Base-by-base conservation (phyloP, 2,797 vertebrate genomes). In the Schizopygopsis malacanthus region DNA sequence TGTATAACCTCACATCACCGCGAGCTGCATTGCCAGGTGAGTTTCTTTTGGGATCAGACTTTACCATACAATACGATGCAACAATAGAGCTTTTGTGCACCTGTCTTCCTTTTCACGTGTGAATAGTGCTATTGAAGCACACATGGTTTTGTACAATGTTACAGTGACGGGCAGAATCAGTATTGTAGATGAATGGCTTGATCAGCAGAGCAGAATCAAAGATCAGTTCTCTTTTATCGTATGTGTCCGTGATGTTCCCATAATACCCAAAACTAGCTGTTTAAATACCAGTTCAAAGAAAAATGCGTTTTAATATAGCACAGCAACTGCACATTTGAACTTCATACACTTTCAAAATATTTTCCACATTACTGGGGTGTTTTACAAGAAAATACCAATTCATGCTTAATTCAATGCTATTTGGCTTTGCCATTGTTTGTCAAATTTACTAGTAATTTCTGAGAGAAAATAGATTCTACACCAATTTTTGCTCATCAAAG, bases 1-100 rank as follows among this genome's bases (percentile, higher is more conserved):
- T 56, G 16, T 7, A 37, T 37, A 50, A 61, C 1, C 39, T 80
- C 43, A 47, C 43, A 67, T 69, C 61, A 25, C 11, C 9, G 43
- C 77, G 43, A 85, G 67, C 78, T 39, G 54, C 69, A 28, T 63
- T 81, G 6, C 37, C 78, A 65, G 84, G 84, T 85, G 45, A 81
- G 84, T 54, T 67, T 63, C 9, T 5, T 28, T 73, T 25, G n/a
- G 9, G 4, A 16, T 22, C 20, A 6, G 33, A 28, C 6, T 59
- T 56, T 45, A 22, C 15, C 37, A 12, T 4, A 39, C 73, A 59
- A 69, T 45, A n/a, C 28, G 50, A 37, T 45, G 65, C n/a, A 45
- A 50, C 33, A 47, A 80, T 52, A 39, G 69, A 63, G 84, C 41
- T 73, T 79, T 50, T 84, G 63, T 84, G 61, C 63, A 70, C 28